Base-by-base conservation (phyloP, 2,797 vertebrate genomes). In the Eremophila alpestris region DNA sequence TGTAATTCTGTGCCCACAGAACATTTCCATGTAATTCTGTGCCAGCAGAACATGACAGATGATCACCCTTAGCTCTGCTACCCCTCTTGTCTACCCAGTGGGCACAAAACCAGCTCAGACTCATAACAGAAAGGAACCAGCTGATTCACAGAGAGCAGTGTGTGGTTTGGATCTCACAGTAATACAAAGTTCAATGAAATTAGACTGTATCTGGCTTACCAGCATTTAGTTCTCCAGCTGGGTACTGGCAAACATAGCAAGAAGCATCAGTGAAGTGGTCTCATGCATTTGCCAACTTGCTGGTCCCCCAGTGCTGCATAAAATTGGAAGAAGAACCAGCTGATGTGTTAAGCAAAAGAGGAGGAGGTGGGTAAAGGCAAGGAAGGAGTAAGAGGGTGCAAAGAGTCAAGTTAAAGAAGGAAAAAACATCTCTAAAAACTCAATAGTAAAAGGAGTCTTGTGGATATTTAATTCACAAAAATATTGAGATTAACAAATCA, bases 61-160 rank as follows among this genome's bases (percentile, higher is more conserved):
- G 41, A 76, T 17, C 64, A 16, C 2, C 4, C 27, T 48, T 22
- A 76, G 49, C 36, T 58, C 30, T 11, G 5, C 13, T 13, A 11
- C 1, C 0, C 26, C 70, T 62, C 43, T 11, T 41, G 5, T 22
- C 7, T 15, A 7, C 13, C 32, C 52, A 27, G 12, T 12, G 32
- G 7, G 32, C 62, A 62, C 20, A 79, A 67, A 73, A 23, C 16
- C 58, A 79, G 40, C 45, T 26, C 23, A 51, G 27, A 52, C 12
- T 11, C 26, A 2, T 4, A 26, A 36, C 16, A 85, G 49, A 63
- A 76, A 86, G 3, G 23, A 67, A 9, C 30, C 65, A 67, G 43
- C 18, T 70, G 73, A 79, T 2, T 1, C 49, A 68, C 30, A 41
- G 74, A 64, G 60, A 73, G 38, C 16, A 49, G 24, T 34, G 51